Evolutionary conservation across 2,113 vertebrate genomes (phyloP), one percentile per base, ranked within the genome.

Genomic region (Oenanthe melanoleuca): DNA sequence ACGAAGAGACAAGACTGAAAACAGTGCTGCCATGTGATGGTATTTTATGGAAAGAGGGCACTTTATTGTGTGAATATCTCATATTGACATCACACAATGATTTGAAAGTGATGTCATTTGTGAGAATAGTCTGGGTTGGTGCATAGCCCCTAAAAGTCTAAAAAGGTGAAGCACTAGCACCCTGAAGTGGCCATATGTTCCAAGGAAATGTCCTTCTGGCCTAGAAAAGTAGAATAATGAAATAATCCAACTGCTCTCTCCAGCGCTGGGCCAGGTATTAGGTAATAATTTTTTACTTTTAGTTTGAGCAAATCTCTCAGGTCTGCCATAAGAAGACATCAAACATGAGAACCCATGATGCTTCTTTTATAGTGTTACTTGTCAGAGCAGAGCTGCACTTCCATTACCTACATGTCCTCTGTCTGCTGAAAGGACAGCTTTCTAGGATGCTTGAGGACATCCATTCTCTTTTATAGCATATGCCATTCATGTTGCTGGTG

Each of bases 381-480:
- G 95, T 96, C 93, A 90, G 72, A 93, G 82, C 72, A 65, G 90
- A 94, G 80, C 69, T 33, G 66, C 19, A 8, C 64, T 92, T 78
- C 90, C 90, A 86, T 94, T 94, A 92, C 90, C 3, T 24, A 22
- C 52, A 61, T 3, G 61, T 94, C 90, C 95, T 94, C 83, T 94
- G 50, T 73, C 80, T 92, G 88, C 75, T 0, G 25, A 60, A 95
- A 88, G 95, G 94, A 94, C 95, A 94, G 79, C 75, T 93, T 91
- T 95, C 87, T 65, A 65, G 72, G 91, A 75, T 80, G 86, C 71
- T 80, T 72, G 82, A 88, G 88, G 95, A 94, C 87, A 94, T 96
- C 92, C 92, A 96, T 94, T 92, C 92, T 96, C 88, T 94, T 96
- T 95, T 93, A 96, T 79, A 95, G 94, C 72, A 33, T 21, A 88